Conservation (phyloP, 2,888 invertebrate genomes). For the Capitulum mitella region DNA sequence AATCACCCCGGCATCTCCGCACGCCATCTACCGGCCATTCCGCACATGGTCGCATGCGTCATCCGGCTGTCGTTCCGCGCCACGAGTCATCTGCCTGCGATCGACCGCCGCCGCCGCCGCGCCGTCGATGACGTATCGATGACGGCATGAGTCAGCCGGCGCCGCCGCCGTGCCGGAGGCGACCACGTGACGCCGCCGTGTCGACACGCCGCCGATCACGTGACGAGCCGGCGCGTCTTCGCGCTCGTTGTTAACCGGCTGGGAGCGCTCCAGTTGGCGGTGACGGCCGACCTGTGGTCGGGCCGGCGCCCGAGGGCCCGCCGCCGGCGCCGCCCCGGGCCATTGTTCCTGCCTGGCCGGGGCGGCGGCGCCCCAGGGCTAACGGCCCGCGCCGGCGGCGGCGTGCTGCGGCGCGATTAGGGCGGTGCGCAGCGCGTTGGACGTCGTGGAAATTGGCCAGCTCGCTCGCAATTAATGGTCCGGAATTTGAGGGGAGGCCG, state of each 20-base stretch:
- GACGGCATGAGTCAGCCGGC: no score
- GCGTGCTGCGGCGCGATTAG: not conserved
- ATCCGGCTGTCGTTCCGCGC: no score
- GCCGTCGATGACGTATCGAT: no score
- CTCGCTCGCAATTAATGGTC: not conserved
- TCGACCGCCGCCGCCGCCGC: no score
- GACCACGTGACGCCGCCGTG: no score
- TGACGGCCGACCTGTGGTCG: not conserved
- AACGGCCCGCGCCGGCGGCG: not conserved
- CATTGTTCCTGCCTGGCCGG: not conserved
- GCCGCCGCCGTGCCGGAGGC: no score
- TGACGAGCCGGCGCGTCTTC: no score
- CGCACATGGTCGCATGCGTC: no score
- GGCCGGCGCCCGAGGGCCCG: not conserved
- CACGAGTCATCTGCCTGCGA: no score
- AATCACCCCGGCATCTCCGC: no score
- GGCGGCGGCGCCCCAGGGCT: not conserved
- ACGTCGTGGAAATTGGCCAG: not conserved
- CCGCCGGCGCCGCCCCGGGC: not conserved
- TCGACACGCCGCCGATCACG: no score
- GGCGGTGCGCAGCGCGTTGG: not conserved
- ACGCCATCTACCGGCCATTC: no score
- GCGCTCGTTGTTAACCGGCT: not conserved
- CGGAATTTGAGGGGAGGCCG: not conserved
- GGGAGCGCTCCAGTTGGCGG: not conserved